These are phyloP conservation scores for Podarcis raffonei DNA, from an alignment of 2,113 vertebrate species.

Conservation along the genomic window DNA sequence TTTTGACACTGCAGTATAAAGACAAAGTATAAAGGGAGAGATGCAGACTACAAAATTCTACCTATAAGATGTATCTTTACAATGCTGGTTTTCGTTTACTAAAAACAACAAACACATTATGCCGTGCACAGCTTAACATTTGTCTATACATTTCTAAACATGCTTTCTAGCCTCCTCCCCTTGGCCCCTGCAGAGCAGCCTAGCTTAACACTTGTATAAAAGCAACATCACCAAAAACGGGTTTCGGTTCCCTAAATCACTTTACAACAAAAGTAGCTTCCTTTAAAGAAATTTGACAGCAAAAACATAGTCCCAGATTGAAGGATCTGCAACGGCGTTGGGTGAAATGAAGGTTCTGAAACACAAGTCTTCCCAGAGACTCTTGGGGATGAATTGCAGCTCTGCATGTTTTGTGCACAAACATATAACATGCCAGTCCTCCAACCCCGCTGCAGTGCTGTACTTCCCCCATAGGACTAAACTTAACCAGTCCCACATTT, in stretches of 20 bases:
- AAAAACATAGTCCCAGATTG: background rate
- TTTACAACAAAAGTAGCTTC: background rate
- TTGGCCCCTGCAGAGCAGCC: background rate
- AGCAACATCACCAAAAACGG: background rate
- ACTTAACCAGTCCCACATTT: background rate
- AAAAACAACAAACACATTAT: background rate
- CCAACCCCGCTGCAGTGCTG: background rate
- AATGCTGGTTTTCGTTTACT: conserved; percentile 27
- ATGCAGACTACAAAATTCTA: conserved; percentile 54
- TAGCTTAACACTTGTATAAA: background rate
- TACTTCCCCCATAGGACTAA: background rate
- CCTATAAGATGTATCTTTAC: conserved; percentile 31
- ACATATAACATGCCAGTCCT: background rate
- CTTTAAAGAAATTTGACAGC: background rate
- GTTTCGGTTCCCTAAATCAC: background rate
- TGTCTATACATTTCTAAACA: conserved; percentile 21
- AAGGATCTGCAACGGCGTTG: background rate
- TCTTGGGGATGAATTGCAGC: background rate
- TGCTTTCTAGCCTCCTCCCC: background rate
- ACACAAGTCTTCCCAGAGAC: background rate
- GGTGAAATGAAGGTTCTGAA: background rate
- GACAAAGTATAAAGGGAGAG: conserved; percentile 58
- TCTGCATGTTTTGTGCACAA: background rate
- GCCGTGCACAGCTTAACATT: conserved; percentile 13
- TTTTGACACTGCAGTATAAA: conserved; percentile 62